Conservation (phyloP, 2,113 vertebrate species). For the Heliornis fulica region DNA sequence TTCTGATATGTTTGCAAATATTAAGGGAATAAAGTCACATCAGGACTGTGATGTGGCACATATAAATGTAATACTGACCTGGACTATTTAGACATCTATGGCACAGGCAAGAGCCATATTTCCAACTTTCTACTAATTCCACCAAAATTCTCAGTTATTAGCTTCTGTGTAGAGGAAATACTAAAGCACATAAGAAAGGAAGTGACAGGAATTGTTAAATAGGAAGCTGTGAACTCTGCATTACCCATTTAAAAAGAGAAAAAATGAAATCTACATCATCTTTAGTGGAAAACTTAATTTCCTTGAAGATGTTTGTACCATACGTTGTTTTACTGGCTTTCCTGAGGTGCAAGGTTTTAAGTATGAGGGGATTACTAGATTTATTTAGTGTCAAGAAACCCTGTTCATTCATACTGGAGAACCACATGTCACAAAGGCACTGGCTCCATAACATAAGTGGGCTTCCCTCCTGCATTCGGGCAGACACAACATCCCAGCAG, state of each 20-base stretch:
- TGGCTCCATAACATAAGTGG: not conserved
- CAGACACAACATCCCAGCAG: not conserved
- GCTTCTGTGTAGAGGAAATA: not conserved
- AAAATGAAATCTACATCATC: not conserved
- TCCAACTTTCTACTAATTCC: not conserved
- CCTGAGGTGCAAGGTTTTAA: not conserved
- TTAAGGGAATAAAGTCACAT: not conserved
- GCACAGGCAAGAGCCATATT: not conserved
- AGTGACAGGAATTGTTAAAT: slow-evolving; percentile 1
- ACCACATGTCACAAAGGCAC: not conserved
- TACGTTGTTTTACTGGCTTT: not conserved
- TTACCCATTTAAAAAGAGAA: not conserved
- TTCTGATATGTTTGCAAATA: not conserved
- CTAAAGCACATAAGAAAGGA: not conserved
- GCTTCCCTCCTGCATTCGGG: not conserved
- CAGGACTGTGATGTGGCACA: not conserved
- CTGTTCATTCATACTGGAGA: not conserved
- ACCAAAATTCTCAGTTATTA: not conserved
- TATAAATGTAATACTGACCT: too few species aligned
- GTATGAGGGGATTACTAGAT: not conserved
- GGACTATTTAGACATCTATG: not conserved
- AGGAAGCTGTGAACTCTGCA: slow-evolving; percentile 28
- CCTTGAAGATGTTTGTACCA: not conserved
- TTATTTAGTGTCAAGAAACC: not conserved
- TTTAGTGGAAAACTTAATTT: not conserved